Evolutionary conservation across 2,888 invertebrate species (phyloP).

Genomic region (Dorcus hopei): DNA sequence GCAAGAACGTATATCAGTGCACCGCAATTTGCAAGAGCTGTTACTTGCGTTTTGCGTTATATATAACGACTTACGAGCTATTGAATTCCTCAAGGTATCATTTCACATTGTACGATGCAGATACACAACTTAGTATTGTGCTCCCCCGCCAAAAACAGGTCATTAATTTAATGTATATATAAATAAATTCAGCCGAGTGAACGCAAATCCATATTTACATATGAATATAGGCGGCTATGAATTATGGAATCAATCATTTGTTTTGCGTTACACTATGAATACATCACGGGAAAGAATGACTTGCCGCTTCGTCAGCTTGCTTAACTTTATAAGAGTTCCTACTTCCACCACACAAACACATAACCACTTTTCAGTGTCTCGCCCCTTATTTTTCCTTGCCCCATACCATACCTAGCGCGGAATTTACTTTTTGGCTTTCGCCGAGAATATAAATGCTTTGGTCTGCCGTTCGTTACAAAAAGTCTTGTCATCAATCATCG

Average conservation of each 20-base stretch:
- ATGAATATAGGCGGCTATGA: slow-evolving; percentile 33
- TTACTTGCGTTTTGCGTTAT: background rate
- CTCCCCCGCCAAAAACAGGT: slow-evolving; percentile 28
- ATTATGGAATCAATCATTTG: slow-evolving; percentile 38
- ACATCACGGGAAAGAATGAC: too few species aligned
- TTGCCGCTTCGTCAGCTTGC: too few species aligned
- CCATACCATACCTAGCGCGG: too few species aligned
- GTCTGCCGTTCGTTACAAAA: background rate
- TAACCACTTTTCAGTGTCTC: too few species aligned
- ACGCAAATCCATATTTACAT: slow-evolving; percentile 32
- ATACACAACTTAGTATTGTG: slow-evolving; percentile 9
- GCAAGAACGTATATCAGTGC: slow-evolving; percentile 12
- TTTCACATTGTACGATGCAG: slow-evolving; percentile 1
- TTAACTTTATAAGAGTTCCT: too few species aligned
- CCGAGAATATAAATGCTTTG: too few species aligned
- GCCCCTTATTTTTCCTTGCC: too few species aligned
- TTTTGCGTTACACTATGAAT: slow-evolving; percentile 20
- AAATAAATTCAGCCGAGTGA: slow-evolving; percentile 32
- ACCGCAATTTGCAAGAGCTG: background rate
- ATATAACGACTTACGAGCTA: background rate
- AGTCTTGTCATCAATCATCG: slow-evolving; percentile 2
- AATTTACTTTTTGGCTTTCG: too few species aligned
- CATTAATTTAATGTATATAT: slow-evolving; percentile 35
- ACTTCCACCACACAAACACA: too few species aligned
- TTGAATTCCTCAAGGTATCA: slow-evolving; percentile 11